Base-by-base conservation (phyloP, 1,140 invertebrate genomes). In the Drosophila orena region DNA sequence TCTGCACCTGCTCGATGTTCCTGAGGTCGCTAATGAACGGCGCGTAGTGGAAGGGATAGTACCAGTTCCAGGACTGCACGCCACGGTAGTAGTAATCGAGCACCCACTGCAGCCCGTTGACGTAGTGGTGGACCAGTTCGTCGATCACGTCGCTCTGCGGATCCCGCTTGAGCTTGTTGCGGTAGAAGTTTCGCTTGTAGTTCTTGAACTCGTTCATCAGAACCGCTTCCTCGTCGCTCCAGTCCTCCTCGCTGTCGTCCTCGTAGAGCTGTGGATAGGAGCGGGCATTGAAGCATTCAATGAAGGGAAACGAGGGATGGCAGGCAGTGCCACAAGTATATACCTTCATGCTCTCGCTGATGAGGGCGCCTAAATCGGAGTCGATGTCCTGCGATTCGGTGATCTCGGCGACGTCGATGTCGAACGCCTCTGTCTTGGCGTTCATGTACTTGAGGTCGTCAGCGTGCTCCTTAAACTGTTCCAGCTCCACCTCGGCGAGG, bases 41-140 rank as follows among this genome's bases (percentile, higher is more conserved):
- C 0, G 98, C 97, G 93, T 99, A 99, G 92, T 99, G 98, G 86
- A 97, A 97, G 0, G 98, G 98, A 93, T 98, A 99, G 92, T 95
- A 99, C 98, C 98, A 99, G 20, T 97, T 97, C 98, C 98, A 99
- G 1, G 97, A 98, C 35, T 96, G 96, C 49, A 98, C 97, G 24
- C 98, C 98, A 78, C 98, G 96, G 92, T 98, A 99, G 92, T 99
- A 99, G 93, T 99, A 99, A 89, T 96, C 94, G 4, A 99, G 93
- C 90, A 98, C 98, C 98, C 98, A 99, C 83, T 99, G 98, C 58
- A 99, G 95, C 0, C 97, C 98, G 56, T 95, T 93, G 7, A 99
- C 96, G 92, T 99, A 99, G 49, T 96, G 95, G n/a, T 65, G 22
- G 2, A 40, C 57, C 35, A 88, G 53, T 3, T 83, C 59, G 96